Base-by-base conservation (phyloP, 2,888 invertebrate genomes). In the Tetranychus truncatus region DNA sequence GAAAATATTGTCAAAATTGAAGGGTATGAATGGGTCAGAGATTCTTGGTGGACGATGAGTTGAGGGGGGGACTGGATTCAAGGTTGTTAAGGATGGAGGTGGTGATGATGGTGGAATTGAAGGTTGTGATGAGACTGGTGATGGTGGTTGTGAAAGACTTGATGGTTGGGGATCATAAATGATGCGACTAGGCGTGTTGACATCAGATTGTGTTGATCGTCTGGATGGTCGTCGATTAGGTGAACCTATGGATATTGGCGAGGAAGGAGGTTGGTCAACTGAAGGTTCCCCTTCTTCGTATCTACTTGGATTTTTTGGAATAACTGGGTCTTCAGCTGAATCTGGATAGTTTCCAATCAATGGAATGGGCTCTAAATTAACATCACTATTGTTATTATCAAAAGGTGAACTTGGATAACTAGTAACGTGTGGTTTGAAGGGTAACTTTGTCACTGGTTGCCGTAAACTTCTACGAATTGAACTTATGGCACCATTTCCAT, bases 401-500 rank as follows among this genome's bases (percentile, higher is more conserved):
- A 73, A 75, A 18, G 66, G 20, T 21, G 73, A 73, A 21, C 67
- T 67, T 6, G 75, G 73, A 24, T 66, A 75, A 20, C 45, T 66
- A 24, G 45, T 72, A 21, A 74, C 71, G 34, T 74, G 73, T 65
- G 74, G 74, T 44, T 18, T 34, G 71, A 71, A 74, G n/a, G 74
- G 71, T 24, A 69, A 24, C 7, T 24, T 20, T 66, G 66, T 20
- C 11, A 20, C 18, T 66, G n/a, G 66, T 69, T 34, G 71, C 2
- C 69, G 69, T 11, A 65, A 65, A 21, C 73, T 76, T 67, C 76
- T 45, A 7, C 76, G 55, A 18, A 76, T 72, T 21, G 74, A 72
- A 74, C 74, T 74, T 45, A 72, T 76, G 66, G 76, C 76, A 66
- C 76, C 76, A 11, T 73, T 69, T 6, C 76, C 76, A 45, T 76